Evolutionary conservation across 2,888 invertebrate species (phyloP), one percentile per base, ranked within the genome.

Genomic region (Drosophila atripex): DNA sequence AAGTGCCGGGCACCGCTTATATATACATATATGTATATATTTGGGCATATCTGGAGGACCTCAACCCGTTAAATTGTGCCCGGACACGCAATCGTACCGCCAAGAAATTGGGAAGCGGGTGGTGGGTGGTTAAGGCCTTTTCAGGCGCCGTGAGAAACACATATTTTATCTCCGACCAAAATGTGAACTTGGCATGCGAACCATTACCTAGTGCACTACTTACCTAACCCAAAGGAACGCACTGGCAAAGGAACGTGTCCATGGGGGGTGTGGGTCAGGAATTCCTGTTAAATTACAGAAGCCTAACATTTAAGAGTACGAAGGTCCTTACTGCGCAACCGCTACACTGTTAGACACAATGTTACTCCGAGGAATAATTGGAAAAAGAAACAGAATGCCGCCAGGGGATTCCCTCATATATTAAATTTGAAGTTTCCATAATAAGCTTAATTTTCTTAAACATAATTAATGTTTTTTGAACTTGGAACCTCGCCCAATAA

Each of bases 241-340:
- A 38, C 14, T 59, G 69, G 70, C 55, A 78, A 23, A 43, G 78
- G 21, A 56, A 75, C 77, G 52, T 11, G n/a, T 39, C 16, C 16
- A 16, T 14, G 7, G 16, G 12, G 28, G 18, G 12, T 9, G 18
- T n/a, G 47, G 35, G 5, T 3, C 55, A 16, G 25, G 1, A 39
- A 57, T 23, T 7, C 32, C 55, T 32, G 39, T 32, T 58, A 30
- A 12, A 5, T 70, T 68, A 72, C 78, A 83, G 74, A 0, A 7
- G 12, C 3, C 2, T 76, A 79, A 77, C 82, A 84, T 86, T 84
- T 86, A 84, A 84, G 84, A 84, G 84, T 52, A 51, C 16, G 7
- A 1, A 1, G 2, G 8, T 5, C 3, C 0, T 5, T 16, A 53
- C 21, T 80, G 84, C 80, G 78, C 80, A 86, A 56, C 45, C 65